Conservation (phyloP, 2,888 invertebrate genomes). For the Polydrusus cervinus region DNA sequence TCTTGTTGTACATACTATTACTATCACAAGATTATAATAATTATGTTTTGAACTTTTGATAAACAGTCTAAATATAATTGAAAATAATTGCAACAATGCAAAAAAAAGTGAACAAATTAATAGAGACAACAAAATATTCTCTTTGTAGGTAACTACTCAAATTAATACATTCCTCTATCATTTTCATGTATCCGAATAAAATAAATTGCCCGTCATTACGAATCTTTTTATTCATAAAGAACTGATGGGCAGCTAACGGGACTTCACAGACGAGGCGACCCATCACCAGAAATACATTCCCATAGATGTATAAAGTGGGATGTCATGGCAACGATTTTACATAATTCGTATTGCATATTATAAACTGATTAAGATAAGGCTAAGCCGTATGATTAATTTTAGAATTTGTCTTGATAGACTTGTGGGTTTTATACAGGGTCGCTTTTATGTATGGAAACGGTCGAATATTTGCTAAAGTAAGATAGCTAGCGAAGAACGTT, state of each 20-base stretch:
- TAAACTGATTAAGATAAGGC: conserved; percentile 4
- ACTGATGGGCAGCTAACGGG: conserved; percentile 24
- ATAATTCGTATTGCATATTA: conserved; percentile 8
- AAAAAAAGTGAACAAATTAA: too few species aligned
- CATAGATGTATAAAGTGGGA: conserved; percentile 15
- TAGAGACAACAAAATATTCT: not conserved
- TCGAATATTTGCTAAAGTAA: too few species aligned
- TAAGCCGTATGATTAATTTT: not conserved
- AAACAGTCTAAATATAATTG: too few species aligned
- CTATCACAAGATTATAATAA: too few species aligned
- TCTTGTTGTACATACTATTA: too few species aligned
- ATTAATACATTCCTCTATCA: conserved; percentile 11
- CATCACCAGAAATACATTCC: conserved; percentile 4
- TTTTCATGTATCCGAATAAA: conserved; percentile 8
- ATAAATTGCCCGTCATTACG: conserved; percentile 28
- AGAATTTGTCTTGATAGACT: not conserved
- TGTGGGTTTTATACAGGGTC: too few species aligned
- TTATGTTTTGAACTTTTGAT: too few species aligned
- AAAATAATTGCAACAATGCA: too few species aligned
- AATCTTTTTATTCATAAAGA: conserved; percentile 23
- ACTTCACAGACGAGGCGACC: not conserved
- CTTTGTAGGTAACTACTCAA: not conserved
- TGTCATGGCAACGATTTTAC: conserved; percentile 7
- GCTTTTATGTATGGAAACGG: too few species aligned
- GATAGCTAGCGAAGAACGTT: too few species aligned